Evolutionary conservation across 35 echinoderm and acorn worm genomes (phyloP), one percentile per base, ranked within the genome.

Genomic region (Chiridota heheva): DNA sequence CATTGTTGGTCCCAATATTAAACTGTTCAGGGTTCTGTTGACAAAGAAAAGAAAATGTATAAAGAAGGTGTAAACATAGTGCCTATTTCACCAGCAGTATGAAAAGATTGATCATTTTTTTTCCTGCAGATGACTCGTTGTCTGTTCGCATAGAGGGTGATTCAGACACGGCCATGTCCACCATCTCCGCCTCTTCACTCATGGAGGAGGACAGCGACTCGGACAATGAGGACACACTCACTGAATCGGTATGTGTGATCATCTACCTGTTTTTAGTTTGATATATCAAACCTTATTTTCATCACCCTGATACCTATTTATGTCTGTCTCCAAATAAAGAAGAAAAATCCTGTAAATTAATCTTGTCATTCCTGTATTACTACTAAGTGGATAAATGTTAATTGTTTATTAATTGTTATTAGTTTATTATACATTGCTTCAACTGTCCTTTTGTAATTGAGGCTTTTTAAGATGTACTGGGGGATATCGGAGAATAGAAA

Each of bases 181-280:
- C 69, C 25, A 71, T 79, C 41, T 77, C 87, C 27, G 55, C 75
- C 15, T 91, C 87, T 37, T 56, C 60, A 15, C 70, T 70, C 1
- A 22, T 91, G 13, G 94, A 97, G 7, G 77, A 91, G 8, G 94
- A 97, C 25, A 97, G 94, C 69, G 94, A 97, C 44, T 97, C 94
- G 2, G 94, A 97, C 39, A 96, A 85, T 81, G 94, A 97, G 56
- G 94, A 97, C 27, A 73, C 70, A 4, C 40, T 90, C 8, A 78
- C 88, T 18, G 80, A 91, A 88, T 88, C 94, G 8, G 94, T 97
- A 84, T 87, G 81, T 85, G 2, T 15, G 5, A 25, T 44, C n/a
- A 18, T 41, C 31, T 32, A 15, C 12, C 0, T 65, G 62, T 65
- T 24, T 65, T 22, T 53, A 10, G 48, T n/a, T n/a, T n/a, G n/a